Percentiles rank a stretch among this genome's conserved stretches.
These are phyloP conservation scores for Euschistus heros DNA, from an alignment of 1,140 invertebrate genomes.

Conservation along the genomic window DNA sequence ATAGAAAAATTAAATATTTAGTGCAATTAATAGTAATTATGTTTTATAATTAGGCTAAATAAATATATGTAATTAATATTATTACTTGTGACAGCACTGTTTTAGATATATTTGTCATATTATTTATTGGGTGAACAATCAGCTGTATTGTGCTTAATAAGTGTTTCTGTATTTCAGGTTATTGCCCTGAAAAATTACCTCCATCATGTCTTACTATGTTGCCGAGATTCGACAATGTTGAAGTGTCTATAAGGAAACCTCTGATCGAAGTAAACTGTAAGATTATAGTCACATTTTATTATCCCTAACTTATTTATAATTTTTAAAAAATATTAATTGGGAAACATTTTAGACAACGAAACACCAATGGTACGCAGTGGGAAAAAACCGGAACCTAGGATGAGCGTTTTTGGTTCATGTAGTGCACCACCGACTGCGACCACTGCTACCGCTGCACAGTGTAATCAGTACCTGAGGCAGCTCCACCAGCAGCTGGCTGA, in stretches of 20 bases:
- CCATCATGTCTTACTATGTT: conserved; percentile 84
- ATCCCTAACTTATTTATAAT: not conserved
- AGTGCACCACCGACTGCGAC: conserved; percentile 9
- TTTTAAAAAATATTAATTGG: conserved; percentile 11
- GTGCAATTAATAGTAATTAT: too few relatives aligned
- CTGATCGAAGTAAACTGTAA: conserved; percentile 53
- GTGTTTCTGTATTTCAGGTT: conserved; percentile 54
- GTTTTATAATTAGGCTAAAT: too few relatives aligned
- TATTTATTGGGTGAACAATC: too few relatives aligned
- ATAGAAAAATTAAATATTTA: too few relatives aligned
- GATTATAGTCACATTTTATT: not conserved
- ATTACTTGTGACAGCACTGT: too few relatives aligned
- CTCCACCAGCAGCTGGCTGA: conserved; percentile 18
- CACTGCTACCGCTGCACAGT: conserved; percentile 20
- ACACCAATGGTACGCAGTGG: not conserved
- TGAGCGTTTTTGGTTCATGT: conserved; percentile 16
- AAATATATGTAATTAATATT: too few relatives aligned
- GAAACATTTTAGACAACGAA: not conserved
- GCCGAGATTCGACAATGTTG: conserved; percentile 67
- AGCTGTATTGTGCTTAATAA: too few relatives aligned
- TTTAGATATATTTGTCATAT: too few relatives aligned
- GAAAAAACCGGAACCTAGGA: conserved; percentile 13
- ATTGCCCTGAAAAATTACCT: conserved; percentile 70
- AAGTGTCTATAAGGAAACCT: conserved; percentile 45
- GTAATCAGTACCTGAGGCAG: conserved; percentile 16